These are phyloP conservation scores for Stenodera caucasica DNA, from an alignment of 2,888 invertebrate genomes.

Conservation along the genomic window DNA sequence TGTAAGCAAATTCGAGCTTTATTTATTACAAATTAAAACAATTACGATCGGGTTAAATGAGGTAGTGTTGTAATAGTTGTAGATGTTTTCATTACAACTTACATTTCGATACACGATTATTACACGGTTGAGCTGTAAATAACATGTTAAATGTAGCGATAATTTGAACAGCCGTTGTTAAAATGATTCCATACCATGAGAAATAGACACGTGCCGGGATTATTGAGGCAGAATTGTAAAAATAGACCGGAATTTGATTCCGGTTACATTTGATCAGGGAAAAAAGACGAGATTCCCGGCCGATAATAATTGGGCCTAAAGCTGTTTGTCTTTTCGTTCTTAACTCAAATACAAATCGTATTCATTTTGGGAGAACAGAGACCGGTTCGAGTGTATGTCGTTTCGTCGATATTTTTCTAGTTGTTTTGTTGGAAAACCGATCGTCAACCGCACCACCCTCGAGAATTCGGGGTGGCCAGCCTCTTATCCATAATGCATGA, in stretches of 20 bases:
- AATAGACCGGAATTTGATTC: conserved; percentile 37
- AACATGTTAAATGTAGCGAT: conserved; percentile 31
- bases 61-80: too few relatives aligned
- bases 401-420: background rate
- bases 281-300: conserved; percentile 16
- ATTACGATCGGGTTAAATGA: too few relatives aligned
- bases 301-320: conserved; percentile 1
- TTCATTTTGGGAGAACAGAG: too few relatives aligned
- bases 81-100: conserved; percentile 27
- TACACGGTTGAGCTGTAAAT: conserved; percentile 28
- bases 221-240: conserved; percentile 42
- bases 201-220: conserved; percentile 39
- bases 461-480: background rate
- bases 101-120: conserved; percentile 28
- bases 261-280: conserved; percentile 22
- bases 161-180: conserved; percentile 28
- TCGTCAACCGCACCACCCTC: background rate
- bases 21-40: too few relatives aligned
- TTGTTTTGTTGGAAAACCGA: background rate
- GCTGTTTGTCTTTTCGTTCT: too few relatives aligned
- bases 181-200: conserved; percentile 20
- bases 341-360: too few relatives aligned
- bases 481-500: conserved; percentile 21
- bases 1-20: too few relatives aligned
- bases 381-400: background rate